phyloP scores from a whole-genome alignment of 2,113 vertebrate genomes.

The Fulica atra region DNA sequence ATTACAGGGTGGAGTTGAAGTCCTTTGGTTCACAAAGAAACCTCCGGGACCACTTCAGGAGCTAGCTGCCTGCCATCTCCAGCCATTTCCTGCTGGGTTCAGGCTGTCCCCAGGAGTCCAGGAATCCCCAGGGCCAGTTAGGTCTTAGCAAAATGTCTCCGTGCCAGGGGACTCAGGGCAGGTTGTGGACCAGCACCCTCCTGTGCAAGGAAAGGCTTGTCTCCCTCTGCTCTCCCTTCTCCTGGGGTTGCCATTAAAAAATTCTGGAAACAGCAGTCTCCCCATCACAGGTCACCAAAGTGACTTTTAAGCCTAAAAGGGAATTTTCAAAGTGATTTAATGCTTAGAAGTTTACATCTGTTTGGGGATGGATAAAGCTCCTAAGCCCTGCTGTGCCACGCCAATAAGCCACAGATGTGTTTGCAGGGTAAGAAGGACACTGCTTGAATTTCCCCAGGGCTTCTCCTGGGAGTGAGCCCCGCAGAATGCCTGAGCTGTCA shows the following conservation, averaged over 20 bases:
- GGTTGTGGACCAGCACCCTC: not conserved
- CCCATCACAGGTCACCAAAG: not conserved
- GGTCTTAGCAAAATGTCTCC: not conserved
- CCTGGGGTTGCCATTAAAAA: not conserved
- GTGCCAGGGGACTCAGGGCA: accelerated
- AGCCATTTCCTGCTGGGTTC: not conserved
- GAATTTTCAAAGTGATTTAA: not conserved
- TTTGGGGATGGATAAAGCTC: not conserved
- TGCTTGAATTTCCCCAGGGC: not conserved
- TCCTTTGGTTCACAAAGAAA: not conserved
- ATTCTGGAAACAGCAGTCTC: not conserved
- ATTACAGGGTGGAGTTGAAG: not conserved
- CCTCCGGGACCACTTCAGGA: not conserved
- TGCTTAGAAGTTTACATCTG: not conserved
- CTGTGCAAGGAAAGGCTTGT: not conserved
- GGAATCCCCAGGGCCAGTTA: not conserved
- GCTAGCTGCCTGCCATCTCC: not conserved
- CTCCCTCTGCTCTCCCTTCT: not conserved
- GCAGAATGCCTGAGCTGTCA: accelerated
- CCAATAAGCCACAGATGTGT: not conserved
- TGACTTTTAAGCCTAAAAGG: not conserved
- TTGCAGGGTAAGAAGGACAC: not conserved
- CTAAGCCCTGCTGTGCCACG: not conserved
- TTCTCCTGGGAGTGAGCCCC: not conserved
- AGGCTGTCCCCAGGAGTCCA: not conserved